A percentile compares a stretch with the other conserved stretches of the same genome.
These are phyloP conservation scores for Zaprionus africanus DNA, from an alignment of 1,140 invertebrate genomes.

Conservation along the genomic window DNA sequence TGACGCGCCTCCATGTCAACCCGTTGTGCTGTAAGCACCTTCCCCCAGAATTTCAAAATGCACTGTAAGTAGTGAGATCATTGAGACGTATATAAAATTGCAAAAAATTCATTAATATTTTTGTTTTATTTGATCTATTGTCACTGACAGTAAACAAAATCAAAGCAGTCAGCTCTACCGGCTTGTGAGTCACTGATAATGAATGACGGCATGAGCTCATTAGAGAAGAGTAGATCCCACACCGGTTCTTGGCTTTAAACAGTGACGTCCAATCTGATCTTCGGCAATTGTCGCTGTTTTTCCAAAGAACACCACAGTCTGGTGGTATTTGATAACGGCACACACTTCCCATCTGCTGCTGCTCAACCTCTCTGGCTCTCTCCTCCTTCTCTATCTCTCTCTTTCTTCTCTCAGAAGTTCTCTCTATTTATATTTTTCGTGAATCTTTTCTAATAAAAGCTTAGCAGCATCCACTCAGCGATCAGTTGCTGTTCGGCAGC, in stretches of 20 bases:
- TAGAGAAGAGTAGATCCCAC: constrained; percentile 35
- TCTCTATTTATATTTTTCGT: constrained; percentile 1
- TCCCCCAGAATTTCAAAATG: constrained; percentile 7
- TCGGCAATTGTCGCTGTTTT: constrained; percentile 29
- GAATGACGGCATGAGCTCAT: constrained; percentile 55
- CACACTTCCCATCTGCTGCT: background rate
- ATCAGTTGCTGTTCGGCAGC: constrained; percentile 69
- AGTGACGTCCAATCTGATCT: constrained; percentile 51
- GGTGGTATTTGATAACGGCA: background rate
- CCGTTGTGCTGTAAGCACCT: constrained; percentile 3
- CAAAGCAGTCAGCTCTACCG: constrained; percentile 39
- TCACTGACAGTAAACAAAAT: constrained; percentile 44
- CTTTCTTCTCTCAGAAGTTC: constrained; percentile 4
- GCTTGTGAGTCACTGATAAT: constrained; percentile 55
- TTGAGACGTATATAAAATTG: constrained; percentile 53
- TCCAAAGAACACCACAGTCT: constrained; percentile 1
- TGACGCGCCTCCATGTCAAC: constrained; percentile 18
- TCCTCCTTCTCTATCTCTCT: background rate
- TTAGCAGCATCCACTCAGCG: constrained; percentile 36
- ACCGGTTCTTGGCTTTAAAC: constrained; percentile 40
- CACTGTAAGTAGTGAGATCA: constrained; percentile 26
- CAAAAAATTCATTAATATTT: constrained; percentile 34
- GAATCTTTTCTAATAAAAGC: constrained; percentile 62
- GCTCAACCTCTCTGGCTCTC: background rate
- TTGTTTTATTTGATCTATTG: constrained; percentile 58